These are phyloP conservation scores for Lampropteryx suffumata DNA, from an alignment of 2,888 invertebrate genomes.

Conservation along the genomic window DNA sequence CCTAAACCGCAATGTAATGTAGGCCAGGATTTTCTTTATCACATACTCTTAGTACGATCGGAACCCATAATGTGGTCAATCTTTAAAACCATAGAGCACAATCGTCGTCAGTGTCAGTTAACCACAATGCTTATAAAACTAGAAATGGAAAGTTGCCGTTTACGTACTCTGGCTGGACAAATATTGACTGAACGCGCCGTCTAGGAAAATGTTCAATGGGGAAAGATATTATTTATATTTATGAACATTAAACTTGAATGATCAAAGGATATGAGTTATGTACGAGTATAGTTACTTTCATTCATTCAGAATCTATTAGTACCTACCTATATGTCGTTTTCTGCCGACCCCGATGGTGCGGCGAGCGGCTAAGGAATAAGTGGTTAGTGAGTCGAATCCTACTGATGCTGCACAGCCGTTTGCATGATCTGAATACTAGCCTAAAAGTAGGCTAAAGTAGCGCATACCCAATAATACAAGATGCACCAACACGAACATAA, in stretches of 20 bases:
- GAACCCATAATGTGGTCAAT: slow-evolving; percentile 41
- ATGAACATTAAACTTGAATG: no score
- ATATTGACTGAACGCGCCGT: slow-evolving; percentile 69
- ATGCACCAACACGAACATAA: slow-evolving; percentile 5
- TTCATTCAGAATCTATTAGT: no score
- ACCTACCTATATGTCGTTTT: no score
- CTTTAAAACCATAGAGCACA: slow-evolving; percentile 55
- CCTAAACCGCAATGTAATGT: slow-evolving; percentile 17
- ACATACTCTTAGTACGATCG: slow-evolving; percentile 14
- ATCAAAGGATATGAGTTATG: not conserved
- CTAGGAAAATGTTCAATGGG: slow-evolving; percentile 31
- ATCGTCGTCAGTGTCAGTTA: slow-evolving; percentile 47
- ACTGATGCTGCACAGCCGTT: no score
- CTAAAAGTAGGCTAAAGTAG: not conserved
- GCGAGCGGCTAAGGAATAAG: no score
- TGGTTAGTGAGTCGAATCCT: no score
- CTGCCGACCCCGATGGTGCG: no score
- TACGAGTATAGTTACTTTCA: no score
- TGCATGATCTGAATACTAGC: no score
- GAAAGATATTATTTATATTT: no score
- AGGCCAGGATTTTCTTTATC: slow-evolving; percentile 29
- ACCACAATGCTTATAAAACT: slow-evolving; percentile 66
- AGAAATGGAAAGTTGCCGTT: slow-evolving; percentile 72
- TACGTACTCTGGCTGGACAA: slow-evolving; percentile 47
- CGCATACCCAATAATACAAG: not conserved